Evolutionary conservation across 2,888 invertebrate species (phyloP).

Genomic region (Brachyptera risi): DNA sequence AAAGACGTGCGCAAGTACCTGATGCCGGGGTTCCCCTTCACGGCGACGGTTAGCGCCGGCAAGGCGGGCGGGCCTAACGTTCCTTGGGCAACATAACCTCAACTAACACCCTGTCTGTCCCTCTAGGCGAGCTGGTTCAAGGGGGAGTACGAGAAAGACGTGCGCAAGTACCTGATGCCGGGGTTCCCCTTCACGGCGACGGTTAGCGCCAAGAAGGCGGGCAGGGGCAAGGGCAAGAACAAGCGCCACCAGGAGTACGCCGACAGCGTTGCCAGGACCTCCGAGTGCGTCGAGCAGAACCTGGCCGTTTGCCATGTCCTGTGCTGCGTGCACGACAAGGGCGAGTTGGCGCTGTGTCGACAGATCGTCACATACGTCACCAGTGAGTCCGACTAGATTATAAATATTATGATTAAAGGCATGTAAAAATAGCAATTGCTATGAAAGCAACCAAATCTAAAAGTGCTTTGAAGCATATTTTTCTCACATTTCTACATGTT

Average conservation of each 20-base stretch:
- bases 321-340: constrained; percentile 47
- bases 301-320: constrained; percentile 51
- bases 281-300: constrained; percentile 55
- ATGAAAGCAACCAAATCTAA: too few relatives aligned
- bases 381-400: constrained; percentile 30
- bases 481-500: too few relatives aligned
- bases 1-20: constrained; percentile 30
- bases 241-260: not conserved
- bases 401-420: not conserved
- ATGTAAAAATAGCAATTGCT: too few relatives aligned
- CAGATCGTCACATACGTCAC: constrained; percentile 8
- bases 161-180: constrained; percentile 30
- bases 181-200: constrained; percentile 34
- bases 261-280: constrained; percentile 37
- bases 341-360: not conserved
- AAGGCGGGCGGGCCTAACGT: constrained; percentile 11
- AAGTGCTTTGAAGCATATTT: too few relatives aligned
- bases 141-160: constrained; percentile 28
- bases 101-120: constrained; percentile 21
- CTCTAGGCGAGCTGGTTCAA: constrained; percentile 34
- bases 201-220: not conserved
- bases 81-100: too few relatives aligned
- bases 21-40: constrained; percentile 33
- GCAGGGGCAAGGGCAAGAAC: constrained; percentile 17
- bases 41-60: not conserved